phyloP scores from a whole-genome alignment of 2,888 invertebrate species.

The Cryptophagus acutangulus region DNA sequence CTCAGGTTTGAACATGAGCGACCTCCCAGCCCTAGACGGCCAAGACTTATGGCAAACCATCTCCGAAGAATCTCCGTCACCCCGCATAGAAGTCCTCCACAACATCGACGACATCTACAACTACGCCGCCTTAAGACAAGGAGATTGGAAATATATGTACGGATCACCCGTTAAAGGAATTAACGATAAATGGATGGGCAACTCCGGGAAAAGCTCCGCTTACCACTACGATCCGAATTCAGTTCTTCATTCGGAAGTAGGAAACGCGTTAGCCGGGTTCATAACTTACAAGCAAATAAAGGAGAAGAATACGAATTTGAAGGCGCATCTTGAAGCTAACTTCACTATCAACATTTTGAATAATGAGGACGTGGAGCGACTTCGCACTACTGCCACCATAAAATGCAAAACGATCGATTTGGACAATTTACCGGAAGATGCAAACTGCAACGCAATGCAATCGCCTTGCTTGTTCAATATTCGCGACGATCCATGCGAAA shows the following conservation, averaged over 20 bases:
- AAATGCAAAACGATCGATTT: conserved; percentile 30
- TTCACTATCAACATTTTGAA: conserved; percentile 31
- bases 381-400: conserved; percentile 38
- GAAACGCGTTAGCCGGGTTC: conserved; percentile 48
- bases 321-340: conserved; percentile 19
- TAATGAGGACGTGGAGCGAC: conserved; percentile 24
- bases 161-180: conserved; percentile 49
- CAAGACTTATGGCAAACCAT: conserved; percentile 52
- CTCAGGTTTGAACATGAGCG: conserved; percentile 43
- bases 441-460: conserved; percentile 38
- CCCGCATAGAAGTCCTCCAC: conserved; percentile 55
- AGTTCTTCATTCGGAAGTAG: conserved; percentile 49
- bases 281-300: conserved; percentile 50
- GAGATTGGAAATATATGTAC: conserved; percentile 60
- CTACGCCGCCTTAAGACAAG: conserved; percentile 56
- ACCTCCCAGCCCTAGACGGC: conserved; percentile 55
- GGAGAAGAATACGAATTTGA: conserved; percentile 35
- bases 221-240: conserved; percentile 46
- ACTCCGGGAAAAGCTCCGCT: conserved; percentile 41
- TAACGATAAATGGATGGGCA: conserved; percentile 48
- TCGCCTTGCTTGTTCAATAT: conserved; percentile 53
- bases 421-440: conserved; percentile 32
- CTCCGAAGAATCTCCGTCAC: conserved; percentile 45
- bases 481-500: conserved; percentile 52
- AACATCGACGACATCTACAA: conserved; percentile 55